Base-by-base conservation (phyloP, 2,113 vertebrate genomes). In the Carlito syrichta region DNA sequence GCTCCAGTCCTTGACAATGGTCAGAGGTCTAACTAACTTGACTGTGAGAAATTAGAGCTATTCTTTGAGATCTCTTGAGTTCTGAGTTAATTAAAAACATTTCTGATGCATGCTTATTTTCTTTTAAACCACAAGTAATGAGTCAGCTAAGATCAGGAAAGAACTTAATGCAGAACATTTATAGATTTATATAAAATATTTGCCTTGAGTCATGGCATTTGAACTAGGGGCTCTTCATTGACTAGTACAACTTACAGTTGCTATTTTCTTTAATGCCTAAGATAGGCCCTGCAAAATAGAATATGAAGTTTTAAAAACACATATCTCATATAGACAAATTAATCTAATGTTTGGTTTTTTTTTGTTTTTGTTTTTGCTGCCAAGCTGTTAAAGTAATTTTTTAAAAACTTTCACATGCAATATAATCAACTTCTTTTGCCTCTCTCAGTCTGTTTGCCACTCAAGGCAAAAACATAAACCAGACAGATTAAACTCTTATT, bases 391-490 rank as follows among this genome's bases (percentile, higher is more conserved):
- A 1, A 91, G 27, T 76, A 69, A 83, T 84, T 95, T 63, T 76
- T 60, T 78, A 84, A 86, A 91, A 89, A 81, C 5, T 81, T 92
- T 69, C 25, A 69, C 27, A 27, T 90, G 27, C 20, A 74, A 3
- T 56, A 32, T 86, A 71, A 58, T 79, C 22, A 69, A 32, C 35
- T 94, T 87, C 52, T 77, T 85, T 76, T 91, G 45, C 60, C 17
- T 73, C 19, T 89, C 20, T 89, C n/a, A 60, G 0, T 50, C 81
- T 92, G 0, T 76, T 94, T 91, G 50, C 38, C 27, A 81, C 32
- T 95, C 85, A 92, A 56, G 94, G 45, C 38, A 89, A 93, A 92
- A 90, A 12, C 20, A 23, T 16, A 86, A 94, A 82, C 69, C 77
- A 90, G 82, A 54, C 6, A 86, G 27, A 54, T 40, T 85, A 58